A percentile compares a stretch with the other conserved stretches of the same genome.
These are phyloP conservation scores for Drosophila maculinotata DNA, from an alignment of 2,888 invertebrate species.

Conservation along the genomic window DNA sequence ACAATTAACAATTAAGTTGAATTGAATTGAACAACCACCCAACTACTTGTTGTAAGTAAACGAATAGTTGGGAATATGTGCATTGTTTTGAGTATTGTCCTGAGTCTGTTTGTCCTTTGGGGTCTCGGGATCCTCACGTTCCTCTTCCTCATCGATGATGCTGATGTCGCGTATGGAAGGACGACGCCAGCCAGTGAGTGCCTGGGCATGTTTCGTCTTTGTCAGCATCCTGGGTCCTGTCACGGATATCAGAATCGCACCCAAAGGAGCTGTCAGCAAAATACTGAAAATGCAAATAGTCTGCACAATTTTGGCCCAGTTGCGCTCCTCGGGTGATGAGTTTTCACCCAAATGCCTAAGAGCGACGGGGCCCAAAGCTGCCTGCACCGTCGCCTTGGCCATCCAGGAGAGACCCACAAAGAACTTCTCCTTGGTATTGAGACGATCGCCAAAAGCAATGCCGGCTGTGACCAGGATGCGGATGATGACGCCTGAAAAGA, in stretches of 20 bases:
- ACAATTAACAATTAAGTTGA: slow-evolving; percentile 8
- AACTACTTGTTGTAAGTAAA: slow-evolving; percentile 69
- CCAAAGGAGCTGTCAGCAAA: slow-evolving; percentile 93
- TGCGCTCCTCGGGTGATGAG: slow-evolving; percentile 85
- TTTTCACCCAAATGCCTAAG: slow-evolving; percentile 87
- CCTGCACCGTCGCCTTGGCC: slow-evolving; percentile 99
- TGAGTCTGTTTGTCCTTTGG: slow-evolving; percentile 80
- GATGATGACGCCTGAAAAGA: slow-evolving; percentile 88
- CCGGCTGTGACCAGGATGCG: slow-evolving; percentile 89
- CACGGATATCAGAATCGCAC: slow-evolving; percentile 92
- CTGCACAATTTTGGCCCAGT: slow-evolving; percentile 90
- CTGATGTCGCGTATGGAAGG: slow-evolving; percentile 94
- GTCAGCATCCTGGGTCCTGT: slow-evolving; percentile 91
- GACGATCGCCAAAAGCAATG: slow-evolving; percentile 90
- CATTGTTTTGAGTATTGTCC: slow-evolving; percentile 83
- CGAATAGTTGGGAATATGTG: slow-evolving; percentile 69
- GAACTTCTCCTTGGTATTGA: slow-evolving; percentile 94
- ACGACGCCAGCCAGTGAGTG: slow-evolving; percentile 90
- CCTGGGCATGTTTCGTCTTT: slow-evolving; percentile 90
- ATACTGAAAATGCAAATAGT: slow-evolving; percentile 93
- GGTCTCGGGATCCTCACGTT: slow-evolving; percentile 87
- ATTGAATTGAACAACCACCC: not conserved
- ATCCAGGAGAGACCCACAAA: slow-evolving; percentile 97
- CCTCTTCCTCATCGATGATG: slow-evolving; percentile 93
- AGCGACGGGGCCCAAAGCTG: slow-evolving; percentile 92